Evolutionary conservation across 2,113 vertebrate species (phyloP).

Genomic region (Clarias magur): DNA sequence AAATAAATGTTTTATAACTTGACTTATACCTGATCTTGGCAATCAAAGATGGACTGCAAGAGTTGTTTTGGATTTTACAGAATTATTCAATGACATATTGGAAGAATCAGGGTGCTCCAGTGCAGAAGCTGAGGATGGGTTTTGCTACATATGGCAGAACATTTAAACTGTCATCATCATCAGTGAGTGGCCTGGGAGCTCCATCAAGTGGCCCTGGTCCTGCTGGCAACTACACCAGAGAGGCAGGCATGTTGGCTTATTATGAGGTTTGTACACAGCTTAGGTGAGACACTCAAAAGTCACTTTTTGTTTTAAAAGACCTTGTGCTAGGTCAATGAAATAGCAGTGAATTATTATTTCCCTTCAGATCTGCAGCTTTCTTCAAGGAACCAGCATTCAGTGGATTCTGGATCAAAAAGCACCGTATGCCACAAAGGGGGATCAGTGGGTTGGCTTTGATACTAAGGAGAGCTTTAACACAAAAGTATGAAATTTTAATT

Average conservation of each 20-base stretch:
- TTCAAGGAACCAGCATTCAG: conserved; percentile 56
- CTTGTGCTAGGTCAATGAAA: neutral
- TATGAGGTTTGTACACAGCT: conserved; percentile 70
- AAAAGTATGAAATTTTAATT: conserved; percentile 67
- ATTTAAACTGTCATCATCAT: conserved; percentile 58
- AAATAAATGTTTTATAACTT: conserved; percentile 27
- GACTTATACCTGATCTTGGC: neutral
- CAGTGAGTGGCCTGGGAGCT: conserved; percentile 56
- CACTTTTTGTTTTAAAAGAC: neutral
- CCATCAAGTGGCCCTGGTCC: conserved; percentile 60
- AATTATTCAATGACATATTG: conserved; percentile 73
- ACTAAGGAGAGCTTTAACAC: conserved; percentile 67
- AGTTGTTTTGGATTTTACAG: conserved; percentile 53
- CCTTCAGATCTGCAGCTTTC: conserved; percentile 72
- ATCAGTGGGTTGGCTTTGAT: conserved; percentile 78
- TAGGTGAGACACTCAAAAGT: neutral
- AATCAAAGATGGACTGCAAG: neutral
- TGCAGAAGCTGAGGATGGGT: conserved; percentile 73
- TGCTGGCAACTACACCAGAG: conserved; percentile 71
- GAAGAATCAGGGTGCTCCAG: conserved; percentile 67
- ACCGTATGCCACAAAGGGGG: conserved; percentile 71
- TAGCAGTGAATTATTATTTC: neutral
- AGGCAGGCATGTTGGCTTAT: conserved; percentile 76
- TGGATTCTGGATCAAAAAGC: conserved; percentile 76
- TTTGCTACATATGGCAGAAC: conserved; percentile 74